Evolutionary conservation across 2,113 vertebrate species (phyloP), one percentile per base, ranked within the genome.

Genomic region (Lycaon pictus): DNA sequence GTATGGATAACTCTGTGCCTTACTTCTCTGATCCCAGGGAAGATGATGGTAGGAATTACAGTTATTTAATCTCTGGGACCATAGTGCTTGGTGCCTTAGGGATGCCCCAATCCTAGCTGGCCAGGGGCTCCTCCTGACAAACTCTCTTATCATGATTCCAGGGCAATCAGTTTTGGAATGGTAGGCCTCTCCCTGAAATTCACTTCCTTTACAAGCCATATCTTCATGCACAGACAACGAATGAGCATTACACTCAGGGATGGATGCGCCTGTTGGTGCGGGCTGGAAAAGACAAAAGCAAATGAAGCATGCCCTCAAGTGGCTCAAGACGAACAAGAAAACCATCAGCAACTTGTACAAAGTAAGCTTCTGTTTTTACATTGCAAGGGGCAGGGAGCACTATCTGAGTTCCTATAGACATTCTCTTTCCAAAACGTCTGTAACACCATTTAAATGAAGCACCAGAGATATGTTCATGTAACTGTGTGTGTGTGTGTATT

Each of bases 281-380:
- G 63, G 15, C 22, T 85, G 23, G 35, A 12, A 89, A 89, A 89
- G 51, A 80, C n/a, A 80, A 90, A 94, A 16, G 29, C 29, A 95
- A 96, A 96, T 72, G 76, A 76, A 95, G 48, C 62, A 89, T 69
- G 32, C 65, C 83, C 48, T 96, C 90, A 95, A 94, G 83, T 90
- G 88, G 48, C 9, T 81, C 81, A 20, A 88, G 93, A 58, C 69
- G 62, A 63, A 90, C 43, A 77, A 84, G 63, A 22, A 29, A 95
- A 77, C n/a, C 17, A 95, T 53, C 60, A 92, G 72, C 88, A 65
- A 56, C 27, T 67, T 60, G 16, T 19, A 25, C 37, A 74, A 82
- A 20, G 32, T 27, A 67, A 89, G 55, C 74, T 60, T 93, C 89
- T 92, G 10, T 43, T 95, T 96, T 93, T 22, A 65, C 82, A 77